Base-by-base conservation (phyloP, 2,888 invertebrate genomes). In the Hydrotaea cyrtoneurina region DNA sequence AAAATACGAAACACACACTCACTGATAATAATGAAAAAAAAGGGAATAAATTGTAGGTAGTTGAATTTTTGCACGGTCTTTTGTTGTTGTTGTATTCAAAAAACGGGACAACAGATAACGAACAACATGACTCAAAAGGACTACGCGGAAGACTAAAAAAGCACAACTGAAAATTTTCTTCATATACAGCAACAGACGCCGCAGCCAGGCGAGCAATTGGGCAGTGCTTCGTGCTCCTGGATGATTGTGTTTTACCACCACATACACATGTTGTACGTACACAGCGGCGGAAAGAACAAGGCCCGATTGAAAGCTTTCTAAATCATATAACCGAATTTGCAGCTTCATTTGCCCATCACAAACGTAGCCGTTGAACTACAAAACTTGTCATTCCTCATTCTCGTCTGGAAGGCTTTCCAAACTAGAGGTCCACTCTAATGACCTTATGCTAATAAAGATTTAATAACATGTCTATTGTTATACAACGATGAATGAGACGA, bases 81-180 rank as follows among this genome's bases (percentile, higher is more conserved):
- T 43, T 31, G 3, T 57, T 82, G 86, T 43, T 46, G 69, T 46
- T 46, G 86, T 86, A 87, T 80, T 86, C 86, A 82, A 77, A 79
- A 87, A 80, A 82, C 81, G 21, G 73, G 31, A 53, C 57, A 80
- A 85, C 55, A 73, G 46, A 69, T 46, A 88, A 88, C 88, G 87
- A 46, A 87, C 87, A 88, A 91, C 90, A 90, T 88, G 88, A 88
- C 90, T 88, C 89, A 87, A 89, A 89, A 90, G 90, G 88, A 91
- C 88, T 87, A 88, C 88, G 87, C 90, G 90, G 91, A 90, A 90
- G 91, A 90, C 90, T 90, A 88, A 86, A 82, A 85, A 78, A 77
- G 81, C 83, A 82, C 73, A 79, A 59, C 26, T 59, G 79, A 80
- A 86, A 81, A 71, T 72, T 74, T 80, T 79, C 71, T 82, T 82